Conservation (phyloP, 2,797 vertebrate genomes). For the Macroramphosus scolopax region DNA sequence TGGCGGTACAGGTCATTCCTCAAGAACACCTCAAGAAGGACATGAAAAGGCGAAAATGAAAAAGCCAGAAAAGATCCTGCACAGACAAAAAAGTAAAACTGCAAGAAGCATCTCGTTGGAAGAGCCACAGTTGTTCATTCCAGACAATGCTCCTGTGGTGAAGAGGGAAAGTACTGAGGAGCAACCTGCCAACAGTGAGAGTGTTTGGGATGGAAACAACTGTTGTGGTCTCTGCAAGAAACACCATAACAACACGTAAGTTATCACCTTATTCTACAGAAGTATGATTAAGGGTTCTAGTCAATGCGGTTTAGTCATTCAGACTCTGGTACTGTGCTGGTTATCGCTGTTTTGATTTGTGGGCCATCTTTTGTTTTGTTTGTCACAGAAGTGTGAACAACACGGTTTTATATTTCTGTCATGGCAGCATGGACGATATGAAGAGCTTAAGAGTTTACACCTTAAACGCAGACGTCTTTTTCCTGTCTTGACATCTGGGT, state of each 20-base stretch:
- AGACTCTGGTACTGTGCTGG: no score
- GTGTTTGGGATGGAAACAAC: constrained; percentile 91
- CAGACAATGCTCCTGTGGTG: constrained; percentile 91
- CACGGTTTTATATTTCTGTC: no score
- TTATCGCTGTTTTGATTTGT: no score
- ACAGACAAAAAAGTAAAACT: constrained; percentile 86
- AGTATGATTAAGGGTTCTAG: no score
- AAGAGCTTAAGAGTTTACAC: no score
- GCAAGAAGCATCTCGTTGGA: constrained; percentile 89
- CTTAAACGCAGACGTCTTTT: no score
- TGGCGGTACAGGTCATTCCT: constrained; percentile 61
- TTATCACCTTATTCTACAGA: not conserved
- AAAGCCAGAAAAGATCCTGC: constrained; percentile 85
- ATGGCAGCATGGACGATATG: no score
- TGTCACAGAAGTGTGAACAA: no score
- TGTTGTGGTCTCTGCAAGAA: constrained; percentile 95
- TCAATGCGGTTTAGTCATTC: no score
- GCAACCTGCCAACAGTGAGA: constrained; percentile 75
- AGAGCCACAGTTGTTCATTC: constrained; percentile 94
- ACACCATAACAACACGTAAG: constrained; percentile 94
- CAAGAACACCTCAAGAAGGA: constrained; percentile 72
- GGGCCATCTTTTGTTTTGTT: no score
- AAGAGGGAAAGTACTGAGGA: constrained; percentile 80
- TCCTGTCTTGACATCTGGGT: not conserved
- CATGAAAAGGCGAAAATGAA: constrained; percentile 84